Evolutionary conservation across 2,113 vertebrate species (phyloP).

Genomic region (Archilochus colubris): DNA sequence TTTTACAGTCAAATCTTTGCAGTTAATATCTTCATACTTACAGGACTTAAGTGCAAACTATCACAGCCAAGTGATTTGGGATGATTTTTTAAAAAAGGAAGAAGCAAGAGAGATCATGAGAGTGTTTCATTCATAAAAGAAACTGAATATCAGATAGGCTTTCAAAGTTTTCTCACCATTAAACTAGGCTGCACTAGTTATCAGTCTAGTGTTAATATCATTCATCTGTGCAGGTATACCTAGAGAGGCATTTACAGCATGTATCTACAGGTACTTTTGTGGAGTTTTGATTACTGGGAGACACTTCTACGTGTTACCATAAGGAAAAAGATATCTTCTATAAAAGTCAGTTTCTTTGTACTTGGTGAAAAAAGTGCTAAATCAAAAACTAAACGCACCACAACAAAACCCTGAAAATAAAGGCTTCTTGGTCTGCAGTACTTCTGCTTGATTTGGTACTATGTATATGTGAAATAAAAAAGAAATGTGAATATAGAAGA

Average conservation of each 20-base stretch:
- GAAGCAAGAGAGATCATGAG: not conserved
- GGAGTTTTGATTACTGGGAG: not conserved
- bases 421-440: not conserved
- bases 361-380: not conserved
- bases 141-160: not conserved
- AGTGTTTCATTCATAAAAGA: not conserved
- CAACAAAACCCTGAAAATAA: not conserved
- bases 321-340: not conserved
- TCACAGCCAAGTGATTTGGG: not conserved
- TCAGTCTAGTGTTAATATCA: not conserved
- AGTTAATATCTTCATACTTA: not conserved
- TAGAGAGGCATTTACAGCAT: not conserved
- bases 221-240: not conserved
- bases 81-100: not conserved
- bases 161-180: not conserved
- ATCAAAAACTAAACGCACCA: not conserved
- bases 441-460: not conserved
- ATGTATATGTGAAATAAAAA: not conserved
- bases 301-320: not conserved
- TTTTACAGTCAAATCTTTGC: not conserved
- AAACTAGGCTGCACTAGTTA: not conserved
- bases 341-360: not conserved
- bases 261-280: not conserved
- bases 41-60: conserved; percentile 16
- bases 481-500: not conserved